A percentile compares a stretch with the other conserved stretches of the same genome.
Evolutionary conservation across 2,797 vertebrate species (phyloP).

Genomic region (Pelochelys cantorii): DNA sequence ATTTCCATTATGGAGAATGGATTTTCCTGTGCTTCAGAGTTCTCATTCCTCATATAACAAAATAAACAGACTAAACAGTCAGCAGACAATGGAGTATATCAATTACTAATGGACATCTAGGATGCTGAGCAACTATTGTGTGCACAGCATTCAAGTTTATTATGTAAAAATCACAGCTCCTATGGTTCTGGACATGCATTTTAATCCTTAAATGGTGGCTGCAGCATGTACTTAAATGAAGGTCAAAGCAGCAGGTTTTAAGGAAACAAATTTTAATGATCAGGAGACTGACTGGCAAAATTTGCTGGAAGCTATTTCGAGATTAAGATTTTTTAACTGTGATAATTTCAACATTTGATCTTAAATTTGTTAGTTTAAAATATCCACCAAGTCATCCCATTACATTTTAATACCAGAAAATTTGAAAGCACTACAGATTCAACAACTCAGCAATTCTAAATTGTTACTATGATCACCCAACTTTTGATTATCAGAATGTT

Average conservation of each 20-base stretch:
- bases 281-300: not conserved
- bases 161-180: not conserved
- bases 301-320: not conserved
- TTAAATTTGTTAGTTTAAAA: not conserved
- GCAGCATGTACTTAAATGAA: not conserved
- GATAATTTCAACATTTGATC: not conserved
- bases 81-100: accelerated
- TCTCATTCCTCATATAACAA: not conserved
- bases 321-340: not conserved
- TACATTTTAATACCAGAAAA: not conserved
- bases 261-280: not conserved
- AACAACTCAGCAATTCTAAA: not conserved
- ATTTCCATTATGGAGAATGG: not conserved
- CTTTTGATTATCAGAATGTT: not conserved
- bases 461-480: not conserved
- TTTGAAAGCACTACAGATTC: not conserved
- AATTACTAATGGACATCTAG: not conserved
- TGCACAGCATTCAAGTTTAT: not conserved
- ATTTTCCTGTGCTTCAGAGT: not conserved
- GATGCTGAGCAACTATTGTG: not conserved
- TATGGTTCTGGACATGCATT: not conserved
- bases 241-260: not conserved
- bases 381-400: not conserved
- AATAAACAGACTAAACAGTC: not conserved
- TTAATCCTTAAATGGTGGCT: conserved; percentile 2